phyloP scores from a whole-genome alignment of 2,797 vertebrate species.

The Amazona ochrocephala region DNA sequence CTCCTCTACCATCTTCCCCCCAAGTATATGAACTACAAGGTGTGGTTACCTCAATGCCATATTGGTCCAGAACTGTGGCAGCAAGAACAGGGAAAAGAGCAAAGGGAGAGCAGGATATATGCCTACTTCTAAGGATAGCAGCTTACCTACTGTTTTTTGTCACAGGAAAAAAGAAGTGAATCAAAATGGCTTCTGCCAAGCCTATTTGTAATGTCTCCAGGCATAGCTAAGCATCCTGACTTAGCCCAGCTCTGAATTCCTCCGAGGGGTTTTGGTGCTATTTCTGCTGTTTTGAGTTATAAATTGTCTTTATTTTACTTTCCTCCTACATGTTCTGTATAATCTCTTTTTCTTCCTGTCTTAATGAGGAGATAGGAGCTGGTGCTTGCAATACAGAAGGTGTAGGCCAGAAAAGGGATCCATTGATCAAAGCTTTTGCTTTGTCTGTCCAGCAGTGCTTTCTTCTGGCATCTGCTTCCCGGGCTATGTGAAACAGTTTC shows the following conservation, averaged over 20 bases:
- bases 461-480: neutral
- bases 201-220: constrained; percentile 10
- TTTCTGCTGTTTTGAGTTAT: constrained; percentile 37
- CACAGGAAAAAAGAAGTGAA: neutral
- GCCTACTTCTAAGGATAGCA: neutral
- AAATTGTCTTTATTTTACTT: constrained; percentile 40
- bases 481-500: neutral
- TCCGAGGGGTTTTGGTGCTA: constrained; percentile 26
- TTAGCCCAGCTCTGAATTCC: constrained; percentile 8
- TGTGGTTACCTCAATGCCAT: neutral
- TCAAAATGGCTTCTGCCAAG: neutral
- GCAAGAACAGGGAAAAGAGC: neutral
- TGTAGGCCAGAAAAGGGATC: neutral
- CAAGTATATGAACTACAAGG: neutral
- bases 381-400: neutral
- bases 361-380: neutral
- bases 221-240: constrained; percentile 34
- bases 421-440: neutral
- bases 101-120: neutral
- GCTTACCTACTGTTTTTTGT: neutral
- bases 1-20: neutral
- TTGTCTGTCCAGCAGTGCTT: neutral
- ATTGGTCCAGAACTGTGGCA: neutral
- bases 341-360: neutral
- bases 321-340: neutral